Evolutionary conservation across 1,140 invertebrate genomes (phyloP), one percentile per base, ranked within the genome.

Genomic region (Anadara kagoshimensis): DNA sequence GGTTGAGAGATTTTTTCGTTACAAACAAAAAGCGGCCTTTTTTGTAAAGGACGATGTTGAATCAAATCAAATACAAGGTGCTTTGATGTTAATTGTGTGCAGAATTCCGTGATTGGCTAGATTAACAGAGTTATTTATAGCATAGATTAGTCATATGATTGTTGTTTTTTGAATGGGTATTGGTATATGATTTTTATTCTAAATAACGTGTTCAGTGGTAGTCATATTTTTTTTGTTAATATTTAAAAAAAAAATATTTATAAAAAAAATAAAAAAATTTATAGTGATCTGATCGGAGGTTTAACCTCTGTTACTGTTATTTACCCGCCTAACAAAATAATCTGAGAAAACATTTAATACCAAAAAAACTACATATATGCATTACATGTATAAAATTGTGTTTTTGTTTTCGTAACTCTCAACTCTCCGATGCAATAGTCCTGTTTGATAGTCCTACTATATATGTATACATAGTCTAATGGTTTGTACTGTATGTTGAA

Each of bases 121-220:
- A 36, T 36, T 36, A 36, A 36, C 29, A 36, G 29, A 36, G 29
- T 36, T 36, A 36, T 36, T 36, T 36, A 36, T 36, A 36, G 29
- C 29, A 44, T 43, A 44, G 59, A 62, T 62, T 62, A 62, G 59
- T 62, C 45, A 44, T 22, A 64, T 49, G 44, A 49, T 64, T 47
- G 47, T 64, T 64, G 62, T 64, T 67, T 67, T 67, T 67, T 67
- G 64, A 67, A 67, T 67, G 64, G 64, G 64, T 67, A 67, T 67
- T 54, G 29, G 64, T 26, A 43, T 41, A 43, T 53, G 16, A 24
- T 62, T 64, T 67, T 56, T 44, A 56, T 43, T 43, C 29, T 51
- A 43, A 26, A 56, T 56, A 57, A 57, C n/a, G 56, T 57, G 56
- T 57, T 57, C 56, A 57, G 18, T 57, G 16, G 20, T 36, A 36